Conservation (phyloP, 2,113 vertebrate genomes). For the Opisthocomus hoazin region DNA sequence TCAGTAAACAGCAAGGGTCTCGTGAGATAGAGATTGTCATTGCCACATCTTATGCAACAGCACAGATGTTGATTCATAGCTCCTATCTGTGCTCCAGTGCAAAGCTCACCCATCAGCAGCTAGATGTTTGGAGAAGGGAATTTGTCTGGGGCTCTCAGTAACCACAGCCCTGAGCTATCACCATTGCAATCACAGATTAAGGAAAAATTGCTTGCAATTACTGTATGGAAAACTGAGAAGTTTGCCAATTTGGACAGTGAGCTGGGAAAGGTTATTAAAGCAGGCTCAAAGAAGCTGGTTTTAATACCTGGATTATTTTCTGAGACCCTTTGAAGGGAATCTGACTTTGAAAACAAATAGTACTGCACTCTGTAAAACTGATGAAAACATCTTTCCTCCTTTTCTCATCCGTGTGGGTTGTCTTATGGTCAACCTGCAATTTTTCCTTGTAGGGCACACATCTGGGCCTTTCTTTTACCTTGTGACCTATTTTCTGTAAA, state of each 20-base stretch:
- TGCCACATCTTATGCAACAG: conserved; percentile 43
- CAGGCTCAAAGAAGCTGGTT: background rate
- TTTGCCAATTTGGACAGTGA: background rate
- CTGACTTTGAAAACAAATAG: background rate
- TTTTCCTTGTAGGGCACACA: background rate
- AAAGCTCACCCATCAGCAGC: conserved; percentile 11
- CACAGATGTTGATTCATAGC: conserved; percentile 40
- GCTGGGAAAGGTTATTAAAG: background rate
- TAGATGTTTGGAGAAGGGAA: conserved; percentile 35
- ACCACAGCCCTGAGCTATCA: background rate
- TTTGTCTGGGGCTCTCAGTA: conserved; percentile 5
- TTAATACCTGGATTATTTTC: background rate
- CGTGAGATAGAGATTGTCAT: conserved; percentile 1
- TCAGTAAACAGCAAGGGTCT: conserved; percentile 46
- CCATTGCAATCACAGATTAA: background rate
- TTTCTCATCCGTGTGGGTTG: background rate
- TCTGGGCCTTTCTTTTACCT: conserved; percentile 9
- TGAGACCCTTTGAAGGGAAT: background rate
- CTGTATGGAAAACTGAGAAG: background rate
- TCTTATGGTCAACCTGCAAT: background rate
- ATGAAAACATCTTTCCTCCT: background rate
- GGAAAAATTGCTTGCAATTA: background rate
- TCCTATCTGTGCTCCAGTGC: conserved; percentile 10
- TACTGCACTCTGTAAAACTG: background rate
- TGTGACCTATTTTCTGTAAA: conserved; percentile 57